A percentile compares a stretch with the other conserved stretches of the same genome.
Conservation (phyloP, 2,113 vertebrate species). For the Heloderma charlesbogerti region DNA sequence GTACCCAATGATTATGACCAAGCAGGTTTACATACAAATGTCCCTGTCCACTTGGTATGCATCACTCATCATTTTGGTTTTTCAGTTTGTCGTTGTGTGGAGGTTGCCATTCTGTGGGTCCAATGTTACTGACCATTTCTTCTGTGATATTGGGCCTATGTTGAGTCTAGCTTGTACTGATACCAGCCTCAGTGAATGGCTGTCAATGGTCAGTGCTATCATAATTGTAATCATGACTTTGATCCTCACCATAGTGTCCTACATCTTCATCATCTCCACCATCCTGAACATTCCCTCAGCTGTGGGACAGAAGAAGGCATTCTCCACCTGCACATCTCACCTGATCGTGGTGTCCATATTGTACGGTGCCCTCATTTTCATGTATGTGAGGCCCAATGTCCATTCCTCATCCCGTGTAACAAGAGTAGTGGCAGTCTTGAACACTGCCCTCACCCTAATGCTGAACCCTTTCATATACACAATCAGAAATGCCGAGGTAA, state of each 20-base stretch:
- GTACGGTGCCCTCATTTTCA: constrained; percentile 26
- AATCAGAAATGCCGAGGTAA: constrained; percentile 69
- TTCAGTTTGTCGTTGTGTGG: not conserved
- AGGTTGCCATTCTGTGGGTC: constrained; percentile 37
- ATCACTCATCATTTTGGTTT: not conserved
- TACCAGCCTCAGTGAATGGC: not conserved
- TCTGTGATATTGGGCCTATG: constrained; percentile 34
- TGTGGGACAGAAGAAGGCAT: constrained; percentile 20
- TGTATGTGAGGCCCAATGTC: constrained; percentile 28
- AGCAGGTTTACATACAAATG: constrained; percentile 14
- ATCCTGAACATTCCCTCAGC: constrained; percentile 14
- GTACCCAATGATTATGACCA: constrained; percentile 40
- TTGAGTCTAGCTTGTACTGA: not conserved
- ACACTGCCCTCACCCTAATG: constrained; percentile 53
- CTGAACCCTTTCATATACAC: constrained; percentile 72
- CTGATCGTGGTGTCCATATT: constrained; percentile 38
- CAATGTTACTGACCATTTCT: constrained; percentile 37
- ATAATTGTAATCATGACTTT: not conserved
- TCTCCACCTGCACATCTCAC: constrained; percentile 56
- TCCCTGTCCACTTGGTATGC: constrained; percentile 20
- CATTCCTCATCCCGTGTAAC: not conserved
- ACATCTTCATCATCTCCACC: constrained; percentile 28
- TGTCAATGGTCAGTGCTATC: not conserved
- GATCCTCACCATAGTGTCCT: constrained; percentile 20
- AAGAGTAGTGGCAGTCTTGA: constrained; percentile 62